Evolutionary conservation across 2,888 invertebrate genomes (phyloP).

Genomic region (Drosophila imparisetae): DNA sequence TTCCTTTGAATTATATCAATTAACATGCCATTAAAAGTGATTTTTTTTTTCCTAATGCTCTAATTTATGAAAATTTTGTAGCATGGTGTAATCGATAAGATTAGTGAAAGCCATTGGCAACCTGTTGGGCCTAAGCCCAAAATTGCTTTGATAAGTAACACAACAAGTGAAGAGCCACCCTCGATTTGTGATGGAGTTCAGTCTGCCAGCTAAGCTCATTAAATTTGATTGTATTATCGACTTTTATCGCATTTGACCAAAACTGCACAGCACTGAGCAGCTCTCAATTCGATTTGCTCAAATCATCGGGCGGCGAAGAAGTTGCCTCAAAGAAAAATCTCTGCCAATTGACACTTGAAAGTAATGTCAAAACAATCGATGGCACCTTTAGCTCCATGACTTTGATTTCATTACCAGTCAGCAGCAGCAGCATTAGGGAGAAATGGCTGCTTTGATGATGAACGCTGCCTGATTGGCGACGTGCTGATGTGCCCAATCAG

Average conservation of each 20-base stretch:
- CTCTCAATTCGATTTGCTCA: slow-evolving; percentile 62
- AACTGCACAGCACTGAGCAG: slow-evolving; percentile 17
- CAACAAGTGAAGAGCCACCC: slow-evolving; percentile 38
- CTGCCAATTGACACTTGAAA: slow-evolving; percentile 74
- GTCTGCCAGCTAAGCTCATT: slow-evolving; percentile 64
- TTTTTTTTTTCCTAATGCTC: no score
- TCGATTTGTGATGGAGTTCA: slow-evolving; percentile 15
- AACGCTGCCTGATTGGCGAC: slow-evolving; percentile 64
- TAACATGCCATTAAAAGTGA: neutral
- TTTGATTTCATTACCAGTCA: slow-evolving; percentile 56
- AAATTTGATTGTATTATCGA: slow-evolving; percentile 74
- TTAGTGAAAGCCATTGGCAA: slow-evolving; percentile 48
- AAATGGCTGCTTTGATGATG: slow-evolving; percentile 21
- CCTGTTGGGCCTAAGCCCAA: slow-evolving; percentile 52
- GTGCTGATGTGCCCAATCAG: slow-evolving; percentile 73
- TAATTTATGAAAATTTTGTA: neutral
- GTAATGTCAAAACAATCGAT: slow-evolving; percentile 75
- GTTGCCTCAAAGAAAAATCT: slow-evolving; percentile 47
- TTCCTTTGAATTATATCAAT: neutral
- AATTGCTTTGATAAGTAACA: slow-evolving; percentile 59
- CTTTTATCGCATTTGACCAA: slow-evolving; percentile 76
- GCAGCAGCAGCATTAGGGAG: neutral
- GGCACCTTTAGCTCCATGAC: slow-evolving; percentile 54
- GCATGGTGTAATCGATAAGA: slow-evolving; percentile 54
- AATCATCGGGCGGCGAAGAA: slow-evolving; percentile 37